Evolutionary conservation across 2,888 invertebrate species (phyloP).

Genomic region (Apamea sordens): DNA sequence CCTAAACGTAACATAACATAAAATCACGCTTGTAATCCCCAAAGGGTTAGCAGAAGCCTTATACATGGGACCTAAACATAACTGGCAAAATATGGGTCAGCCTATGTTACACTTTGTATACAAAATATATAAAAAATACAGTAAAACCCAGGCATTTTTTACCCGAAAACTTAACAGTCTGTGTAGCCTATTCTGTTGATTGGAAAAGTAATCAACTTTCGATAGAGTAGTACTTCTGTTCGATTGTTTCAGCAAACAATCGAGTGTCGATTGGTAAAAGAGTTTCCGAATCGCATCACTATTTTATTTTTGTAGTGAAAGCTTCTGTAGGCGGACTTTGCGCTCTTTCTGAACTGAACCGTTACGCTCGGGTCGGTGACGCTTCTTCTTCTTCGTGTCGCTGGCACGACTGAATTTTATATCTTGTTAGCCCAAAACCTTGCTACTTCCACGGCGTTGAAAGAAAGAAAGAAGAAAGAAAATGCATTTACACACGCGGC

Average conservation of each 20-base stretch:
- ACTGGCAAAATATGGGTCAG: not conserved
- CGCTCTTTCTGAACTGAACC: not conserved
- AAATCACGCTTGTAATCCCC: not conserved
- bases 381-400: no score
- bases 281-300: slow-evolving; percentile 2
- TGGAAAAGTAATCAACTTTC: slow-evolving; percentile 42
- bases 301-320: slow-evolving; percentile 10
- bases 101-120: not conserved
- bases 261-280: slow-evolving; percentile 12
- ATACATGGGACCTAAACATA: not conserved
- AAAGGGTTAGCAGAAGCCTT: not conserved
- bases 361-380: not conserved
- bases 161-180: not conserved
- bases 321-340: not conserved
- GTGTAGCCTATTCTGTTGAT: slow-evolving; percentile 32
- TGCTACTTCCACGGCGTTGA: no score
- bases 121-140: not conserved
- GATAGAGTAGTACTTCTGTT: slow-evolving; percentile 29
- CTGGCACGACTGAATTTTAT: no score
- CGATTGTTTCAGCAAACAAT: slow-evolving; percentile 42
- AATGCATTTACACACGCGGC: no score
- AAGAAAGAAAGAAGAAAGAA: no score
- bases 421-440: no score
- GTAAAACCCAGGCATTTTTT: slow-evolving; percentile 1
- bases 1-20: not conserved